phyloP scores from a whole-genome alignment of 2,888 invertebrate genomes.

The Oscheius myriophilus region DNA sequence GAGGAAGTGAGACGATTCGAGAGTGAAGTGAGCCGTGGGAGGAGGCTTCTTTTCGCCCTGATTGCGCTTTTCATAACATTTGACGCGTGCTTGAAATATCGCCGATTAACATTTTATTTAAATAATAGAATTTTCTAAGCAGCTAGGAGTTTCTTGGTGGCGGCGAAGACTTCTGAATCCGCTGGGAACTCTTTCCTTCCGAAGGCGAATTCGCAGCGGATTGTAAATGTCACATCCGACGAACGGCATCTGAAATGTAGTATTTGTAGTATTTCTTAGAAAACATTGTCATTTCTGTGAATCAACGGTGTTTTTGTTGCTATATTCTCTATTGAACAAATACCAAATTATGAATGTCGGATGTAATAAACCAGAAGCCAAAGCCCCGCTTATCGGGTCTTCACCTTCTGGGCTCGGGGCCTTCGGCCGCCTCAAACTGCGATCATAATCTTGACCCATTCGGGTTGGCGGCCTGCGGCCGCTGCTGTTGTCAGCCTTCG shows the following conservation, averaged over 20 bases:
- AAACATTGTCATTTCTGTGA: background rate
- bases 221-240: constrained; percentile 61
- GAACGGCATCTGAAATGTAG: constrained; percentile 50
- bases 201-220: constrained; percentile 65
- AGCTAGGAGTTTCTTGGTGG: constrained; percentile 33
- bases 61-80: background rate
- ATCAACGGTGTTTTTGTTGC: background rate
- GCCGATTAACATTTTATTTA: background rate
- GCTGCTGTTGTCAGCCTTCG: too few species aligned
- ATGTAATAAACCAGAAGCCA: too few species aligned
- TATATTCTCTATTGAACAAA: background rate
- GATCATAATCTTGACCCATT: too few species aligned
- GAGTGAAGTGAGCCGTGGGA: background rate
- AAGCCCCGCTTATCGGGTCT: too few species aligned
- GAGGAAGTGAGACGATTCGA: background rate
- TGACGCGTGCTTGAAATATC: background rate
- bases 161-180: constrained; percentile 61
- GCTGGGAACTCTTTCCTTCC: constrained; percentile 53
- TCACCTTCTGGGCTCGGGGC: too few species aligned
- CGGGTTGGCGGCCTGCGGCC: too few species aligned
- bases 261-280: background rate
- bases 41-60: background rate
- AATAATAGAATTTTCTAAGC: constrained; percentile 2
- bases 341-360: too few species aligned
- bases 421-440: too few species aligned